Conservation (phyloP, 2,113 vertebrate genomes). For the Labeo catla region DNA sequence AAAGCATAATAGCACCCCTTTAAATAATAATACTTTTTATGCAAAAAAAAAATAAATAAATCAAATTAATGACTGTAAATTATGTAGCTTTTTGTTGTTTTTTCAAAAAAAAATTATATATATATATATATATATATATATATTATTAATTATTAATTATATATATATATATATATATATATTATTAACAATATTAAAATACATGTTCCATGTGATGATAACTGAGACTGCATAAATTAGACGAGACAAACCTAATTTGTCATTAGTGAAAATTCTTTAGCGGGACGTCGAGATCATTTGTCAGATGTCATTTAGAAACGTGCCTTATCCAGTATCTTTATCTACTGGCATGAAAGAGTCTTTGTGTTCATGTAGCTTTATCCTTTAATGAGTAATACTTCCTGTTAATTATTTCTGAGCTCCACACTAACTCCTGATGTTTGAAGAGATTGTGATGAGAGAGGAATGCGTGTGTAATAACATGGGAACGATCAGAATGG, state of each 20-base stretch:
- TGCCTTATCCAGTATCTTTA: conserved; percentile 45
- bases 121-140: no score
- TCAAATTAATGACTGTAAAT: no score
- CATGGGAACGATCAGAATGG: not conserved
- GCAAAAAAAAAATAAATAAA: no score
- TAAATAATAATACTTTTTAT: no score
- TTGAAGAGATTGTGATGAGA: conserved; percentile 17
- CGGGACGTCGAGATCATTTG: not conserved
- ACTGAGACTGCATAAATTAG: no score
- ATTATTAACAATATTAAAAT: no score
- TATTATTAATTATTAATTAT: no score
- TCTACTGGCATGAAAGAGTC: conserved; percentile 48
- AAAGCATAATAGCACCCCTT: no score
- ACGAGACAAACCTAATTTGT: not conserved
- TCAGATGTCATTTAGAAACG: conserved; percentile 11
- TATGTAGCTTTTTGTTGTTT: no score
- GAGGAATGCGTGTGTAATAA: conserved; percentile 21
- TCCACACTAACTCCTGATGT: conserved; percentile 41
- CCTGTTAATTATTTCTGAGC: conserved; percentile 55
- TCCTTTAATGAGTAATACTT: conserved; percentile 57
- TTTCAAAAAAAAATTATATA: no score
- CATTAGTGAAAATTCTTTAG: not conserved
- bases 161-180: no score
- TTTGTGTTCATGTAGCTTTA: conserved; percentile 46
- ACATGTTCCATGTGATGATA: no score